These are phyloP conservation scores for Trinectes maculatus DNA, from an alignment of 2,113 vertebrate species.

Conservation along the genomic window DNA sequence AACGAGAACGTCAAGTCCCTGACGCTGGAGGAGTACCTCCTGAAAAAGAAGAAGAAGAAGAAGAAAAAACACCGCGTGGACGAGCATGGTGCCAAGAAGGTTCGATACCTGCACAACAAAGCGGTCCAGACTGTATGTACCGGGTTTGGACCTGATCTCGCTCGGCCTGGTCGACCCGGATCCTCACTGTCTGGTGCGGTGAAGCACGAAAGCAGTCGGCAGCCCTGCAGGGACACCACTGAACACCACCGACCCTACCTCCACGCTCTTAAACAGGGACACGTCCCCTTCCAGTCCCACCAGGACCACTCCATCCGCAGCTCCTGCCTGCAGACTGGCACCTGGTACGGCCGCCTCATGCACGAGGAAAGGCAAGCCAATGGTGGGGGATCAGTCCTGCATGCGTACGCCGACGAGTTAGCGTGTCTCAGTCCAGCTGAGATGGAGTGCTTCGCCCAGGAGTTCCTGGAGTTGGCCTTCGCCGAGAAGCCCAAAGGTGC, in stretches of 20 bases:
- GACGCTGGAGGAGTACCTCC: constrained; percentile 87
- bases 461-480: constrained; percentile 94
- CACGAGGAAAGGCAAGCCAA: constrained; percentile 96
- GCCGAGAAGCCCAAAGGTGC: constrained; percentile 90
- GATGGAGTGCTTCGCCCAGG: constrained; percentile 92
- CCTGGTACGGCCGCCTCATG: constrained; percentile 89
- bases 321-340: constrained; percentile 90
- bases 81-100: constrained; percentile 83
- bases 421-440: constrained; percentile 91
- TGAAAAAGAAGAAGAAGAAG: constrained; percentile 98
- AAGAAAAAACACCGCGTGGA: constrained; percentile 93
- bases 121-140: constrained; percentile 93
- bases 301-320: constrained; percentile 95
- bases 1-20: constrained; percentile 91
- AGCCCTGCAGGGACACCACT: constrained; percentile 47
- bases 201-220: constrained; percentile 85
- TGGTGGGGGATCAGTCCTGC: constrained; percentile 92
- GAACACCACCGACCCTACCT: constrained; percentile 82
- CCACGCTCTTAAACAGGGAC: constrained; percentile 84
- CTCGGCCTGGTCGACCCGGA: constrained; percentile 72
- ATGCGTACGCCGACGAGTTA: constrained; percentile 96
- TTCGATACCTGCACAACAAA: constrained; percentile 88
- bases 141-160: constrained; percentile 76
- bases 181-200: constrained; percentile 74
- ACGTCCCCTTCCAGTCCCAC: constrained; percentile 89